phyloP scores from a whole-genome alignment of 64 coral and sea anemone species.

The Acropora yongei region DNA sequence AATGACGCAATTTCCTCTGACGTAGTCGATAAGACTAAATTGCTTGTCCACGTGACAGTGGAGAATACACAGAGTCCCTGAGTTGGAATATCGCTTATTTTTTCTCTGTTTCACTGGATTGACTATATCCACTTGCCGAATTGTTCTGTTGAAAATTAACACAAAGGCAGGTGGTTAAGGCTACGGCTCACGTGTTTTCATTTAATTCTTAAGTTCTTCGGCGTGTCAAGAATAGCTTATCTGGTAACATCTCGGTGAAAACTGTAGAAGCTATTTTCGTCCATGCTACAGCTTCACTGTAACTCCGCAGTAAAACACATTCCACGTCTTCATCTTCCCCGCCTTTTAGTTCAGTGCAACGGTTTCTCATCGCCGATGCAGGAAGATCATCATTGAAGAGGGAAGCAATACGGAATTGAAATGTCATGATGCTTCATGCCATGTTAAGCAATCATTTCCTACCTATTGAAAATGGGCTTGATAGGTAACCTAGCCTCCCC shows the following conservation, averaged over 20 bases:
- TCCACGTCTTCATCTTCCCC: no score
- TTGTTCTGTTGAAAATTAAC: constrained; percentile 46
- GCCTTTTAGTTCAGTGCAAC: no score
- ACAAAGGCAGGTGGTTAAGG: no score
- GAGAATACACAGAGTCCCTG: constrained; percentile 75
- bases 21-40: constrained; percentile 86
- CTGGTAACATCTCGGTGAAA: no score
- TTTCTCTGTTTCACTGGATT: constrained; percentile 69
- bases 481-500: constrained; percentile 64
- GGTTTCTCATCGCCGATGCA: no score
- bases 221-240: no score
- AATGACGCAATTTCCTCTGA: constrained; percentile 79
- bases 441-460: not conserved
- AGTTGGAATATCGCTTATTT: constrained; percentile 70
- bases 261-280: no score
- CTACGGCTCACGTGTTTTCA: no score
- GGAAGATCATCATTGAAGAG: not conserved
- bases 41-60: constrained; percentile 75
- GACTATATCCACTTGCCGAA: constrained; percentile 58
- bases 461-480: constrained; percentile 67
- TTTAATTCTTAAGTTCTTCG: no score
- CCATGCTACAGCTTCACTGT: no score
- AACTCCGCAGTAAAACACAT: no score
- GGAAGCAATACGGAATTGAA: not conserved
- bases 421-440: not conserved